Evolutionary conservation across 1,140 invertebrate species (phyloP), one percentile per base, ranked within the genome.

Genomic region (Oncopeltus fasciatus): DNA sequence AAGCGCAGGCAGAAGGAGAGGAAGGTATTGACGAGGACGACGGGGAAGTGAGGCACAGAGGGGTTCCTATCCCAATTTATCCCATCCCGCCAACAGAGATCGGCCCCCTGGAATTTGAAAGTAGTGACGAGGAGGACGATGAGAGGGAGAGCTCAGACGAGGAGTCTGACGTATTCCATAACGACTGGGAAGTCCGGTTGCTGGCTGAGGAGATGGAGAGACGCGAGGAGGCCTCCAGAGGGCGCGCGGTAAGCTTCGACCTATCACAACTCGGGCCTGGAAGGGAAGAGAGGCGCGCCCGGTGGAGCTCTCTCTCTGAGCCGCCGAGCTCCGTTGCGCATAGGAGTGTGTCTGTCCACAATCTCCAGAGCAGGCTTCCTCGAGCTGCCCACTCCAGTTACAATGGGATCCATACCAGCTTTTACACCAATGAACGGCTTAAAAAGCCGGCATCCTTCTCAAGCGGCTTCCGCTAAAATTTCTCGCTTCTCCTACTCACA

Each of bases 151-250:
- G 38, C 4, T 47, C 49, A 18, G 33, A 14, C 20, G 49, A 60
- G 20, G 21, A 27, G 31, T 49, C 60, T 26, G 60, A 64, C 5
- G 28, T 27, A 18, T 33, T 33, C 18, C 18, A 61, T 1, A 26
- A 18, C 26, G 49, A 53, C 49, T 61, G 59, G 63, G 59, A 61
- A 31, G 24, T 61, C 4, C 59, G 59, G 16, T 27, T 64, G 43
- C 51, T 64, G 1, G 60, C 63, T 4, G 56, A 64, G 26, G 62
- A 64, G 27, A 27, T 64, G 0, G 47, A 47, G 14, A 60, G 26
- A 29, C 31, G 62, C 21, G 44, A 46, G 21, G 44, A 46, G n/a
- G 53, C 28, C 20, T 43, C 18, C 16, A 29, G 31, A 27, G n/a
- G 51, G 21, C 26, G 44, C 29, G 59, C 58, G 3, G 33, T 28